These are phyloP conservation scores for Hydrochoerus hydrochaeris DNA, from an alignment of 2,113 vertebrate species.

Conservation along the genomic window DNA sequence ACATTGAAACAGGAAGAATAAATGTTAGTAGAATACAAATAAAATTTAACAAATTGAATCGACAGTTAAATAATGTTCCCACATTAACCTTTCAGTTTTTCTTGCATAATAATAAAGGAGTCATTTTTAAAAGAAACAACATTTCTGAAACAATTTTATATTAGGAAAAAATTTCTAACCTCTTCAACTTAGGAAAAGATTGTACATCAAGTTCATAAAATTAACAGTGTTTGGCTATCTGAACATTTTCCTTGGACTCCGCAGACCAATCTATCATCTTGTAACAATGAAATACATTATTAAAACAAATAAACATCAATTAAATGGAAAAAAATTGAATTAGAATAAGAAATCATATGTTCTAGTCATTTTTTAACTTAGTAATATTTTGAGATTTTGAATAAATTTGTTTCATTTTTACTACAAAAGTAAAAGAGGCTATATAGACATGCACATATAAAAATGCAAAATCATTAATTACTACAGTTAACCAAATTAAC, in stretches of 20 bases:
- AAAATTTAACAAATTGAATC: too few species aligned
- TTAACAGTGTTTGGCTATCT: not conserved
- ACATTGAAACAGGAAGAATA: too few species aligned
- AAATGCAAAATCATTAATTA: not conserved
- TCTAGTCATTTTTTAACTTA: constrained; percentile 23
- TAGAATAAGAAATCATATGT: constrained; percentile 16
- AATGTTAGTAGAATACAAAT: too few species aligned
- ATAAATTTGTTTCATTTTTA: not conserved
- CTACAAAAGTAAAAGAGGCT: not conserved
- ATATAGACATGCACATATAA: not conserved
- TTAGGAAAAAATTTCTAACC: constrained; percentile 24
- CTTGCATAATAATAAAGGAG: constrained; percentile 43
- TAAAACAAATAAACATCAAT: constrained; percentile 22
- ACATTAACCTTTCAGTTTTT: constrained; percentile 8
- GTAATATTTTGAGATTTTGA: not conserved
- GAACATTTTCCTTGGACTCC: constrained; percentile 16
- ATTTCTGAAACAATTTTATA: constrained; percentile 39
- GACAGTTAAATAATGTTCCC: constrained; percentile 49
- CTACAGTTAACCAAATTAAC: not conserved
- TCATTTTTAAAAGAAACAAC: not conserved
- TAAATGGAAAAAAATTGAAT: constrained; percentile 54
- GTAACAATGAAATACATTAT: constrained; percentile 27
- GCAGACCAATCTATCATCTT: not conserved
- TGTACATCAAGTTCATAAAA: not conserved
- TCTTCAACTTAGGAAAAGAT: not conserved